These are phyloP conservation scores for Lasioglossum baleicum DNA, from an alignment of 1,140 invertebrate genomes.

Conservation along the genomic window DNA sequence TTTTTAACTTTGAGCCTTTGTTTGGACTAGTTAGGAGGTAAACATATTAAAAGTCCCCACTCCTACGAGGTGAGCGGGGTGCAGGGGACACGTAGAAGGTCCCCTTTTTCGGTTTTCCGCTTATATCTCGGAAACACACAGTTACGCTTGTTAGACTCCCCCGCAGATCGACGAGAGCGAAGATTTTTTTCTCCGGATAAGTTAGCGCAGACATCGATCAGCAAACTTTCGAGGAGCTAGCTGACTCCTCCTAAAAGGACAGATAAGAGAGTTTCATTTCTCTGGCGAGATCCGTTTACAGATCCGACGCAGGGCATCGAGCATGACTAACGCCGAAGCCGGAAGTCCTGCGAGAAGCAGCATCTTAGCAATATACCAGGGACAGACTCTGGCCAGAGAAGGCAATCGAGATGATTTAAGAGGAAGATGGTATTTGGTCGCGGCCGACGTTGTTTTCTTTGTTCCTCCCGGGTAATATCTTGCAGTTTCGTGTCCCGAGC, in stretches of 20 bases:
- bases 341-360: background rate
- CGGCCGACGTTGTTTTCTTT: slow-evolving; percentile 61
- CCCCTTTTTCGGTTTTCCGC: no score
- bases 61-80: no score
- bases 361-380: background rate
- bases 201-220: background rate
- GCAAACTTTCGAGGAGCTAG: background rate
- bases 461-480: slow-evolving; percentile 59
- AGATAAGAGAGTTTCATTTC: slow-evolving; percentile 1
- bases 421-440: slow-evolving; percentile 46
- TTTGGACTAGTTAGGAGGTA: no score
- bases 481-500: slow-evolving; percentile 39
- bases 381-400: no score
- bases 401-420: slow-evolving; percentile 70
- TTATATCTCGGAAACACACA: no score
- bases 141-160: no score
- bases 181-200: no score
- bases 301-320: background rate
- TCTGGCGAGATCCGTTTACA: background rate
- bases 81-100: no score
- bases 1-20: no score
- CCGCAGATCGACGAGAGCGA: no score
- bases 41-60: no score
- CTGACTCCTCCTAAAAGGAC: background rate
- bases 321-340: background rate